Conservation (phyloP, 2,113 vertebrate genomes). For the Psammodynastes pulverulentus region DNA sequence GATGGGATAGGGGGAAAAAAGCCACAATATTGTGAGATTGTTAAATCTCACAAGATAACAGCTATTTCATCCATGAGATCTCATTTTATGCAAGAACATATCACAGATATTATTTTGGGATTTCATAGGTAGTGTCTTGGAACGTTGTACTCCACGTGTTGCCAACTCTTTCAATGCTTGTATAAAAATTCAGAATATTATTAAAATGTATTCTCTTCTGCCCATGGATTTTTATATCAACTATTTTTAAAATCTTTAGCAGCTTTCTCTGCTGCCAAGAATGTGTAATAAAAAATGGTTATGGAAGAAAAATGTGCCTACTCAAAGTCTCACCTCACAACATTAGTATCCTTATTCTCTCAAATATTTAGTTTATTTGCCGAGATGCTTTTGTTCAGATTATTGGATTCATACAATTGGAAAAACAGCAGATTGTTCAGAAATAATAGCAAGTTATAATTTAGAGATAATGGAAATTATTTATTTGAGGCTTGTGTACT, state of each 20-base stretch:
- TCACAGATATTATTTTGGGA: neutral
- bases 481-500: neutral
- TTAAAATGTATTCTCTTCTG: neutral
- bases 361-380: neutral
- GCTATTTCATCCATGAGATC: neutral
- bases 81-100: neutral
- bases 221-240: neutral
- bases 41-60: neutral
- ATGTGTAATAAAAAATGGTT: neutral
- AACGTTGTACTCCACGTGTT: neutral
- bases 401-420: neutral
- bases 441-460: neutral
- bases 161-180: neutral
- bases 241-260: neutral
- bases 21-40: neutral
- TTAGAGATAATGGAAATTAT: too few relatives aligned
- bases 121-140: neutral
- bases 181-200: neutral
- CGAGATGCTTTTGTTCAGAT: neutral
- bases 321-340: neutral
- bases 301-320: neutral
- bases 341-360: neutral
- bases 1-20: neutral
- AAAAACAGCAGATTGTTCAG: neutral
- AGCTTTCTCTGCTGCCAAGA: neutral